Percentiles rank a stretch among this genome's conserved stretches.
Evolutionary conservation across 2,113 vertebrate genomes (phyloP).

Genomic region (Prinia subflava): DNA sequence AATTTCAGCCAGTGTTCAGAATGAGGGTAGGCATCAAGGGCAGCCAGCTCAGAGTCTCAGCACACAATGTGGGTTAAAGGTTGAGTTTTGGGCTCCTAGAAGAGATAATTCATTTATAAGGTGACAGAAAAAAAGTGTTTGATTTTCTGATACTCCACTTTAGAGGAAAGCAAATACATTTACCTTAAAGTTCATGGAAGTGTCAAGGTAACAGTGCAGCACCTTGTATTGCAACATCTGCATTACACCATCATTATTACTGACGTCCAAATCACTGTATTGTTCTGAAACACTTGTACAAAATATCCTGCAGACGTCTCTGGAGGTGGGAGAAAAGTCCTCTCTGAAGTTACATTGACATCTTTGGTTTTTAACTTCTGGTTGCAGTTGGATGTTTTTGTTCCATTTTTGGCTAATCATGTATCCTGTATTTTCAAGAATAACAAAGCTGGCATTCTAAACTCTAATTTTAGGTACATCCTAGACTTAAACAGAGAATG

Average conservation of each 20-base stretch:
- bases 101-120: not conserved
- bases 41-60: not conserved
- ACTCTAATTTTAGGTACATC: not conserved
- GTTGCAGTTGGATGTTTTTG: not conserved
- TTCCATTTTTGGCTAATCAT: not conserved
- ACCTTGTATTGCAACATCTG: not conserved
- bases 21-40: constrained; percentile 78
- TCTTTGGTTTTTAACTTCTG: not conserved
- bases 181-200: not conserved
- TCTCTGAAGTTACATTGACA: not conserved
- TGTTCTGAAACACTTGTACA: not conserved
- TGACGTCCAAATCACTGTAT: not conserved
- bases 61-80: not conserved
- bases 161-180: not conserved
- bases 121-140: not conserved
- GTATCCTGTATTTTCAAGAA: not conserved
- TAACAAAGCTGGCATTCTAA: not conserved
- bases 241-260: not conserved
- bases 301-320: not conserved
- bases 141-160: not conserved
- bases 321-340: not conserved
- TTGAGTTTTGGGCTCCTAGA: not conserved
- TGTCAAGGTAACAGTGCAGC: not conserved
- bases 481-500: not conserved
- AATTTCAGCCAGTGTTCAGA: constrained; percentile 91